Conservation (phyloP, 1,140 invertebrate genomes). For the Drosophila orosa region DNA sequence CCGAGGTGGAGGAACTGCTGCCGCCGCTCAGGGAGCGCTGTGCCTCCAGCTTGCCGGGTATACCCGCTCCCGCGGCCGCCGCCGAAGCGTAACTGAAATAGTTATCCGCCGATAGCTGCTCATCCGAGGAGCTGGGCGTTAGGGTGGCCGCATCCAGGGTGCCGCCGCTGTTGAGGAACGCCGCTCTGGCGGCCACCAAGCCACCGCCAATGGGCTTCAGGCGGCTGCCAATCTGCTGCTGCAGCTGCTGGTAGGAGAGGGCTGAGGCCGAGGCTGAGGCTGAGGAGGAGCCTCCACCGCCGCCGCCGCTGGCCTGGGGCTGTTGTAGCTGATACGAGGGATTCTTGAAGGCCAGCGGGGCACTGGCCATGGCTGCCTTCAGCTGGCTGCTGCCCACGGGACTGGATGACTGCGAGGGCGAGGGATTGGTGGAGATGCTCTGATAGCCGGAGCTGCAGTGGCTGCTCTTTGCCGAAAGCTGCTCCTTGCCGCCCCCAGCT, state of each 20-base stretch:
- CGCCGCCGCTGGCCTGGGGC: conserved; percentile 6
- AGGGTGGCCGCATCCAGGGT: conserved; percentile 66
- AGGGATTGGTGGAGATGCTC: conserved; percentile 90
- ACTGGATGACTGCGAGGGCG: conserved; percentile 94
- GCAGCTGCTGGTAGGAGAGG: conserved; percentile 26
- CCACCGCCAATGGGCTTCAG: conserved; percentile 65
- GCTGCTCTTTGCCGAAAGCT: conserved; percentile 87
- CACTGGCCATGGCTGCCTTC: conserved; percentile 41
- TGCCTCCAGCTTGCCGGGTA: conserved; percentile 63
- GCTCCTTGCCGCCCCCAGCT: conserved; percentile 84
- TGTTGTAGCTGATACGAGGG: conserved; percentile 93
- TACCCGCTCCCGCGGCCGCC: conserved; percentile 27
- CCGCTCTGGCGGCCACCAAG: conserved; percentile 73
- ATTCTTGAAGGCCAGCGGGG: conserved; percentile 94
- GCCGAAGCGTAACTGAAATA: conserved; percentile 70
- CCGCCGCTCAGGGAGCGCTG: conserved; percentile 84
- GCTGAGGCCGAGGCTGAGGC: conserved; percentile 5
- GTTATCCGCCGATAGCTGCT: conserved; percentile 78
- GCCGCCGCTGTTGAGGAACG: conserved; percentile 72
- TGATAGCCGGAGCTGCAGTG: conserved; percentile 95
- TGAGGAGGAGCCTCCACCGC: background rate
- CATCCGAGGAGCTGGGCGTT: conserved; percentile 83
- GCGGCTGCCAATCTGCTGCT: conserved; percentile 47
- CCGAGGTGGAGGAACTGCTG: conserved; percentile 84
- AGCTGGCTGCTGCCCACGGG: conserved; percentile 88